These are phyloP conservation scores for Pristionchus entomophagus DNA, from an alignment of 2,888 invertebrate species.

Conservation along the genomic window DNA sequence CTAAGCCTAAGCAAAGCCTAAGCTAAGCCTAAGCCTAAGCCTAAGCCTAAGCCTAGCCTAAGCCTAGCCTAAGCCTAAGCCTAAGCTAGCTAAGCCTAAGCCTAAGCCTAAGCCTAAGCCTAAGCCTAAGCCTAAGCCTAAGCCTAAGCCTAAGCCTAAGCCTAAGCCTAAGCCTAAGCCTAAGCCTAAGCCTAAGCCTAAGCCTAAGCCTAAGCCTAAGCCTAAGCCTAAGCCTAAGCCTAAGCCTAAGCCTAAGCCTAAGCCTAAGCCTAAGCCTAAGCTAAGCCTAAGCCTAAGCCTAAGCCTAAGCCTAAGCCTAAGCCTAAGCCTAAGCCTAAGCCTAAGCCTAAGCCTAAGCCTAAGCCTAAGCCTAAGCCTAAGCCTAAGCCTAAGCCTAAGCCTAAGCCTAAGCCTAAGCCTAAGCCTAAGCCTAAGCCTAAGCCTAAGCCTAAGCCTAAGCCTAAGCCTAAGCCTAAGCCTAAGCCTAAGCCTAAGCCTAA, in stretches of 20 bases:
- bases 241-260: constrained; percentile 23
- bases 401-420: constrained; percentile 29
- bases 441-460: constrained; percentile 29
- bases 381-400: constrained; percentile 29
- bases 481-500: constrained; percentile 29
- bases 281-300: constrained; percentile 29
- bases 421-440: constrained; percentile 29
- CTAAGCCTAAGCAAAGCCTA: constrained; percentile 50
- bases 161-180: constrained; percentile 24
- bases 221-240: constrained; percentile 29
- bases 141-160: constrained; percentile 26
- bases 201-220: constrained; percentile 29
- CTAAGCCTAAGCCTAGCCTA: constrained; percentile 48
- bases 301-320: constrained; percentile 29
- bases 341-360: constrained; percentile 29
- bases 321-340: constrained; percentile 29
- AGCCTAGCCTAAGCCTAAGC: constrained; percentile 22
- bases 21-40: constrained; percentile 49
- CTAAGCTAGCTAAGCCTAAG: constrained; percentile 29
- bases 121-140: constrained; percentile 29
- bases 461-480: constrained; percentile 29
- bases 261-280: constrained; percentile 26
- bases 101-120: constrained; percentile 29
- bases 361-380: constrained; percentile 29
- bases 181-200: constrained; percentile 26